Conservation (phyloP, 2,797 vertebrate species). For the Gallirallus australis region DNA sequence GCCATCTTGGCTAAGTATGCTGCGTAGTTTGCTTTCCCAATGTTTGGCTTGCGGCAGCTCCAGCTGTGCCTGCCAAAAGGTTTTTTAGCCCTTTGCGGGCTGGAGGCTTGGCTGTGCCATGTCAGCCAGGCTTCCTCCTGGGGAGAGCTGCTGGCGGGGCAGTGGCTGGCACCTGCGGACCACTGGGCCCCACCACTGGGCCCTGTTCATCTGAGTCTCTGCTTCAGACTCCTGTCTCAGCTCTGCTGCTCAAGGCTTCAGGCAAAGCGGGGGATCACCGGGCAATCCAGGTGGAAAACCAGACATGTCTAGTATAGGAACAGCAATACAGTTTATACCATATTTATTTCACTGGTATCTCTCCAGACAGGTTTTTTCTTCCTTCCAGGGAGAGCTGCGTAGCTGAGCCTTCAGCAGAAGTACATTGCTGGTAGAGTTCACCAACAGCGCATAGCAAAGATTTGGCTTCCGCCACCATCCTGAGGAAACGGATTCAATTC, state of each 20-base stretch:
- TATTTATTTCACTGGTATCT: not conserved
- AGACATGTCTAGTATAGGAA: not conserved
- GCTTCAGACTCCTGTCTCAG: not conserved
- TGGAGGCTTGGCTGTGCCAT: not conserved
- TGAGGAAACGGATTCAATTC: not conserved
- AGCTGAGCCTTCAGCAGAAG: not conserved
- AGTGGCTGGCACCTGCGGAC: accelerated
- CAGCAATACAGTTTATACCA: not conserved
- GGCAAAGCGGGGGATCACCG: not conserved
- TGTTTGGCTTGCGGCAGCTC: not conserved
- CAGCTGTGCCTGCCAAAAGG: not conserved
- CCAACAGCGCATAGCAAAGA: not conserved
- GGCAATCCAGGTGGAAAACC: not conserved
- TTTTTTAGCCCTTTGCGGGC: not conserved
- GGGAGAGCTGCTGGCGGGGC: not conserved
- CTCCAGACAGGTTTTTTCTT: not conserved
- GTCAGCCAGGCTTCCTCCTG: not conserved
- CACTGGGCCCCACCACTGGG: accelerated
- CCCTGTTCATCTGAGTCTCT: not conserved
- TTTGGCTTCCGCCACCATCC: not conserved
- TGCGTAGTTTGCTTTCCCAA: not conserved
- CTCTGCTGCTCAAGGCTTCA: not conserved
- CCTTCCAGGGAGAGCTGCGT: not conserved
- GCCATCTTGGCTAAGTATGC: not conserved
- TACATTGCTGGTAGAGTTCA: accelerated